Evolutionary conservation across 1,140 invertebrate genomes (phyloP).

Genomic region (Lysiphlebus fabarum): DNA sequence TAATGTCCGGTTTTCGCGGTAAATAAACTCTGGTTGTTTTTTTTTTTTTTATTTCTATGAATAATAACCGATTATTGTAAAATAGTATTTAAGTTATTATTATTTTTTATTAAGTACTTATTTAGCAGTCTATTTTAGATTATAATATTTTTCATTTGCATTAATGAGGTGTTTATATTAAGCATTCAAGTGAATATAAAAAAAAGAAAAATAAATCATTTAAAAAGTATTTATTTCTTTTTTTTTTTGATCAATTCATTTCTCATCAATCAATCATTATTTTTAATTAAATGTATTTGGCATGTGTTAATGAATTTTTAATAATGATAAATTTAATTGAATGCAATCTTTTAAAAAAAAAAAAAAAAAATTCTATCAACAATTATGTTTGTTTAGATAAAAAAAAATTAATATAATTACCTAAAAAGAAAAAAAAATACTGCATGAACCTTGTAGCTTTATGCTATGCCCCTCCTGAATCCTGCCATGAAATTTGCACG

Average conservation of each 20-base stretch:
- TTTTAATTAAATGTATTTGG: conserved; percentile 10
- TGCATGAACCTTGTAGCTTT: conserved; percentile 11
- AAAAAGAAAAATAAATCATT: background rate
- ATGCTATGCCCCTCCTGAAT: conserved; percentile 1
- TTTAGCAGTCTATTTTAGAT: conserved; percentile 25
- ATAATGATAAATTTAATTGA: too few species aligned
- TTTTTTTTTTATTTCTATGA: background rate
- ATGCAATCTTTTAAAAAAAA: too few species aligned
- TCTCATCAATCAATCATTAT: background rate
- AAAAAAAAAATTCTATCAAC: too few species aligned
- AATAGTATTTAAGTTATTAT: conserved; percentile 45
- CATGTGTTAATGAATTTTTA: background rate
- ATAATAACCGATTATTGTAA: conserved; percentile 32
- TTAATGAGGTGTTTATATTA: conserved; percentile 29
- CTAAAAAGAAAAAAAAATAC: too few species aligned
- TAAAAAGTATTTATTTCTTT: background rate
- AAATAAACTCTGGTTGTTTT: too few species aligned
- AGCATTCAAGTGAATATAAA: conserved; percentile 23
- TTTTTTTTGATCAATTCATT: background rate
- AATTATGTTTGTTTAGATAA: too few species aligned
- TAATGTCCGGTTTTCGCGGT: too few species aligned
- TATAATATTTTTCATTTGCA: conserved; percentile 10
- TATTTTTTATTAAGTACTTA: conserved; percentile 33
- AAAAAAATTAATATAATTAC: too few species aligned
- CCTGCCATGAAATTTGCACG: conserved; percentile 14